These are phyloP conservation scores for Luidia sarsii DNA, from an alignment of 53 echinoderm and acorn worm genomes.

Conservation along the genomic window DNA sequence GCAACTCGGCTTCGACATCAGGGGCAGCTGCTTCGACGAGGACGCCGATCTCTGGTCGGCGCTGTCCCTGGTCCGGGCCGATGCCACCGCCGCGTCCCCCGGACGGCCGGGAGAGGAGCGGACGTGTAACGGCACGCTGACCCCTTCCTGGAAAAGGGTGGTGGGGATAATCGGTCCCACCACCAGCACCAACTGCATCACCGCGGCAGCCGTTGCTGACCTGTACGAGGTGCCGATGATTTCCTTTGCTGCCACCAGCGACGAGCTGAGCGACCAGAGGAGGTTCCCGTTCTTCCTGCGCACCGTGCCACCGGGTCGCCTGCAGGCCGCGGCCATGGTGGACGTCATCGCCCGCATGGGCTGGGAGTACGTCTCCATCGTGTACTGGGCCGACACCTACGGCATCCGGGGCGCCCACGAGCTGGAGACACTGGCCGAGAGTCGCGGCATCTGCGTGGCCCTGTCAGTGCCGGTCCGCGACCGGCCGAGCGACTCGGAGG, in stretches of 20 bases:
- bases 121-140: too few relatives aligned
- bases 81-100: neutral
- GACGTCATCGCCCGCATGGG: conserved; percentile 37
- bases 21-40: conserved; percentile 15
- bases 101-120: too few relatives aligned
- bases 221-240: conserved; percentile 32
- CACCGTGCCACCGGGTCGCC: conserved; percentile 50
- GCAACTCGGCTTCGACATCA: conserved; percentile 18
- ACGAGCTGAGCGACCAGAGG: conserved; percentile 49
- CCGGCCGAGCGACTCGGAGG: neutral
- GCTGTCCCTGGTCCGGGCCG: conserved; percentile 7
- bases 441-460: conserved; percentile 37
- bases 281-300: conserved; percentile 52
- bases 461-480: conserved; percentile 3
- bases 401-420: conserved; percentile 48
- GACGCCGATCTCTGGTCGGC: conserved; percentile 21
- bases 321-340: conserved; percentile 45
- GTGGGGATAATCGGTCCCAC: conserved; percentile 25
- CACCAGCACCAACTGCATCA: conserved; percentile 12
- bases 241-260: conserved; percentile 36
- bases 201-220: neutral
- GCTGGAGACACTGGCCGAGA: conserved; percentile 14
- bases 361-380: conserved; percentile 49
- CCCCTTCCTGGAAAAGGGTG: neutral
- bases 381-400: conserved; percentile 43